These are phyloP conservation scores for Larimichthys crocea DNA, from an alignment of 2,113 vertebrate genomes.

Conservation along the genomic window DNA sequence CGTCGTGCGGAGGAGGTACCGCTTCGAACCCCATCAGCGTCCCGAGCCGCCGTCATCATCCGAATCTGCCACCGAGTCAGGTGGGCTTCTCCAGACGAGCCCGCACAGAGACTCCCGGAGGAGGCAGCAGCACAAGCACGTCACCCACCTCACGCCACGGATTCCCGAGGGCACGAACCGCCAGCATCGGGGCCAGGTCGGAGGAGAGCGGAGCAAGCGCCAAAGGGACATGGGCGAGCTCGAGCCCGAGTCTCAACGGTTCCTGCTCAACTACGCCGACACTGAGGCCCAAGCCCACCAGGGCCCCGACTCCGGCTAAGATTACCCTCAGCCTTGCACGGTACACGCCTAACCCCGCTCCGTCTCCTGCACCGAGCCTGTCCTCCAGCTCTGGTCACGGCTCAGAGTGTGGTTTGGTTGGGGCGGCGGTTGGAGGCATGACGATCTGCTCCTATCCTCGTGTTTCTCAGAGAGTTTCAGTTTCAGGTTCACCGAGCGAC, in stretches of 20 bases:
- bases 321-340: slow-evolving; percentile 85
- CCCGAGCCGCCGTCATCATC: slow-evolving; percentile 79
- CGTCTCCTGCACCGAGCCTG: slow-evolving; percentile 79
- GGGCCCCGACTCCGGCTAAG: slow-evolving; percentile 85
- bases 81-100: slow-evolving; percentile 84
- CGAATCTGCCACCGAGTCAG: slow-evolving; percentile 79
- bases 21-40: slow-evolving; percentile 87
- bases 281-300: slow-evolving; percentile 82
- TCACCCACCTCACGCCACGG: slow-evolving; percentile 81
- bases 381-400: slow-evolving; percentile 87
- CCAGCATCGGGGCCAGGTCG: slow-evolving; percentile 83
- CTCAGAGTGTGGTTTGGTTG: slow-evolving; percentile 84
- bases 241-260: slow-evolving; percentile 85
- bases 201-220: slow-evolving; percentile 78
- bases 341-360: slow-evolving; percentile 84
- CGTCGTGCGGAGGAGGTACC: slow-evolving; percentile 82
- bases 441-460: slow-evolving; percentile 83
- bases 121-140: slow-evolving; percentile 83
- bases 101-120: slow-evolving; percentile 82
- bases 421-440: slow-evolving; percentile 81
- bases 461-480: slow-evolving; percentile 84
- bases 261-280: slow-evolving; percentile 86
- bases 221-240: slow-evolving; percentile 81
- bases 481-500: slow-evolving; percentile 86
- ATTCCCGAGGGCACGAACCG: slow-evolving; percentile 82